Percentiles rank a stretch among this genome's conserved stretches.
Evolutionary conservation across 1,140 invertebrate species (phyloP).

Genomic region (Asbolus verrucosus): DNA sequence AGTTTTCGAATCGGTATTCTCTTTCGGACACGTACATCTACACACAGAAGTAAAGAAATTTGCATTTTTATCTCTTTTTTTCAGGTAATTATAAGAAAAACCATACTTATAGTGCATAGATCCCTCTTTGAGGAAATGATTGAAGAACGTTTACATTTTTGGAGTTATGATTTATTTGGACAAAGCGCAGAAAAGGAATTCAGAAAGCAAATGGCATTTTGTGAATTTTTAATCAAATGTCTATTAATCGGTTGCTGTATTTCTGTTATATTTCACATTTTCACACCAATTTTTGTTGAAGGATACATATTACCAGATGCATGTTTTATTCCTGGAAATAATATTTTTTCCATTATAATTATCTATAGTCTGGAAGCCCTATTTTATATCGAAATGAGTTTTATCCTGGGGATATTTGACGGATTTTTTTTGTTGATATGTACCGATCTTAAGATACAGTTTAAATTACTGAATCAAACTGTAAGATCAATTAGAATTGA

Average conservation of each 20-base stretch:
- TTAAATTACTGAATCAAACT: too few species aligned
- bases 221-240: constrained; percentile 2
- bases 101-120: not conserved
- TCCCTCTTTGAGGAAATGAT: not conserved
- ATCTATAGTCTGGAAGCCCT: not conserved
- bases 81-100: not conserved
- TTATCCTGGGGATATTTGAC: too few species aligned
- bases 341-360: not conserved
- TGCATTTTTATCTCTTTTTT: not conserved
- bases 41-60: not conserved
- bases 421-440: too few species aligned
- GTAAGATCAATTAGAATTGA: too few species aligned
- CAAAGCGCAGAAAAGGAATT: not conserved
- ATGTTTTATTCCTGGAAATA: constrained; percentile 14
- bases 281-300: not conserved
- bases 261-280: too few species aligned
- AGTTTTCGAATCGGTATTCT: not conserved
- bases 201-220: not conserved
- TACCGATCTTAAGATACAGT: too few species aligned
- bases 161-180: constrained; percentile 8
- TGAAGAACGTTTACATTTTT: not conserved
- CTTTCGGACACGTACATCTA: not conserved
- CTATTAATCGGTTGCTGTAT: not conserved
- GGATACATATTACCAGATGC: not conserved
- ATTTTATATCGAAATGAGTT: not conserved